Percentiles rank a stretch among this genome's conserved stretches.
Evolutionary conservation across 2,113 vertebrate genomes (phyloP).

Genomic region (Empidonax alnorum): DNA sequence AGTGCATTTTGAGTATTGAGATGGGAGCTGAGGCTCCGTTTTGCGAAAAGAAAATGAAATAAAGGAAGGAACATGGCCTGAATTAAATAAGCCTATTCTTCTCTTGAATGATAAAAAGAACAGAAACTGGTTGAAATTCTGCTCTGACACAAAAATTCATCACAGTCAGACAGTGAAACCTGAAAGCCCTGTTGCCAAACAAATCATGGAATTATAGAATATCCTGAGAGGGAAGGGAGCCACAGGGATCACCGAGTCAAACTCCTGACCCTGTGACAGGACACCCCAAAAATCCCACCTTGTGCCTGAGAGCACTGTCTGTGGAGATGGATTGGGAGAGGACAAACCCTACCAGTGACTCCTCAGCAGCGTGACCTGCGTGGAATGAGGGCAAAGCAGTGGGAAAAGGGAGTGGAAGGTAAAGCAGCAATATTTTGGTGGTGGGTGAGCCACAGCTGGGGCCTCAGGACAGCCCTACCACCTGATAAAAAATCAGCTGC

Average conservation of each 20-base stretch:
- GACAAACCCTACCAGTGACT: not conserved
- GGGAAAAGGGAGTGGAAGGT: not conserved
- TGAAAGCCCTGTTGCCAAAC: not conserved
- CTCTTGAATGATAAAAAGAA: not conserved
- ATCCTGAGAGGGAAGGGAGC: not conserved
- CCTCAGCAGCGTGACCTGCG: not conserved
- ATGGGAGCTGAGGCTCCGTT: not conserved
- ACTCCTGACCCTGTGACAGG: not conserved
- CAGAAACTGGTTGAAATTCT: not conserved
- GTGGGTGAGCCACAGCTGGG: not conserved
- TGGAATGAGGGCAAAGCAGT: not conserved
- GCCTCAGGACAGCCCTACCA: not conserved
- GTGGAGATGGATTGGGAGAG: not conserved
- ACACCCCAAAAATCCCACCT: not conserved
- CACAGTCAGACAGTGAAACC: not conserved
- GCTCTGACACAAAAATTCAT: not conserved
- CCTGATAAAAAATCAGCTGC: not conserved
- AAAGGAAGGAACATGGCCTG: not conserved
- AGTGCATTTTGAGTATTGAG: not conserved
- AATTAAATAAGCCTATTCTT: not conserved
- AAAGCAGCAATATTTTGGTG: not conserved
- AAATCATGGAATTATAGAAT: not conserved
- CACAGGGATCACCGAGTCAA: not conserved
- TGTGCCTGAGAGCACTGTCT: not conserved
- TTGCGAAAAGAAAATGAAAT: constrained; percentile 13